These are phyloP conservation scores for Diachasmimorpha longicaudata DNA, from an alignment of 1,140 invertebrate species.

Conservation along the genomic window DNA sequence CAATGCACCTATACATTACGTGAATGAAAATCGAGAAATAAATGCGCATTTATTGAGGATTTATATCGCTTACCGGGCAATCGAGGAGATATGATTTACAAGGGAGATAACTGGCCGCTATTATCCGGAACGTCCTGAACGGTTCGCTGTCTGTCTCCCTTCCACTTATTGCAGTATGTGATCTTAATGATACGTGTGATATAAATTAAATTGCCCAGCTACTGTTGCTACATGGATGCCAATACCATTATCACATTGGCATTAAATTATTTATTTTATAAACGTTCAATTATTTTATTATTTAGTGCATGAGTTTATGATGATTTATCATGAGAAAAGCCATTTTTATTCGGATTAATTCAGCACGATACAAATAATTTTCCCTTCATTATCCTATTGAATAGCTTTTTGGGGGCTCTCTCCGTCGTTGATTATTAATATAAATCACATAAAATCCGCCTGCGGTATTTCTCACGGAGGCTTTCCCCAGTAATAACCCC, in stretches of 20 bases:
- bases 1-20: neutral
- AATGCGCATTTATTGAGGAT: conserved; percentile 4
- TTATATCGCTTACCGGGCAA: conserved; percentile 11
- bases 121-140: conserved; percentile 14
- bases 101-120: conserved; percentile 23
- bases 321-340: neutral
- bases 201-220: conserved; percentile 25
- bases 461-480: neutral
- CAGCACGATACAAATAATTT: too few relatives aligned
- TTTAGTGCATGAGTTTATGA: neutral
- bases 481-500: neutral
- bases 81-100: conserved; percentile 26
- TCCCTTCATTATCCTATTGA: neutral
- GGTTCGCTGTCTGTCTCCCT: neutral
- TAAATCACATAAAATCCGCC: neutral
- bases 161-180: conserved; percentile 11
- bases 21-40: conserved; percentile 8
- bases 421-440: neutral
- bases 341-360: neutral
- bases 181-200: conserved; percentile 29
- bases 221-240: conserved; percentile 14
- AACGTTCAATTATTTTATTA: neutral
- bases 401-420: neutral
- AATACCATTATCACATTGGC: conserved; percentile 17
- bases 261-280: conserved; percentile 5